phyloP scores from a whole-genome alignment of 2,888 invertebrate species.

The Toxonevra muliebris region DNA sequence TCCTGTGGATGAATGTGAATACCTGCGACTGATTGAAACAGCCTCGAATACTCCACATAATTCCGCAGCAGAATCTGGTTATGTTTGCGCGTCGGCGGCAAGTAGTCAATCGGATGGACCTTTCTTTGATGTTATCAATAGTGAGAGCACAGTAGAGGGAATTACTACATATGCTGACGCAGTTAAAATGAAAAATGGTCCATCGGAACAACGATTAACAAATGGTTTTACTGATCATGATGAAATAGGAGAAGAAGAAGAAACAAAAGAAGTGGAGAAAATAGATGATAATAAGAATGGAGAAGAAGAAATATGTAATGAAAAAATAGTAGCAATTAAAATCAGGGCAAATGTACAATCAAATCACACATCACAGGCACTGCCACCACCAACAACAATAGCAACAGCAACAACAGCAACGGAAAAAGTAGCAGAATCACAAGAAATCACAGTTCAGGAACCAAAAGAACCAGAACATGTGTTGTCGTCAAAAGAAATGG shows the following conservation, averaged over 20 bases:
- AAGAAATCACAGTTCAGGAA: neutral
- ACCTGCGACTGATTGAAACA: slow-evolving; percentile 66
- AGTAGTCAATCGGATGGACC: slow-evolving; percentile 67
- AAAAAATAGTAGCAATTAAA: neutral
- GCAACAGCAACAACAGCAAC: slow-evolving; percentile 14
- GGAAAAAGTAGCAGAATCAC: slow-evolving; percentile 16
- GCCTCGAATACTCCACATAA: slow-evolving; percentile 68
- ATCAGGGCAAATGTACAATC: neutral
- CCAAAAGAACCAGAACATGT: neutral
- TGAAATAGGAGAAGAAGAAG: slow-evolving; percentile 9
- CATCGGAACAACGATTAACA: slow-evolving; percentile 39
- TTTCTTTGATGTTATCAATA: slow-evolving; percentile 64
- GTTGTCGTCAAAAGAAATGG: slow-evolving; percentile 19
- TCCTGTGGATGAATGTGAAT: slow-evolving; percentile 73
- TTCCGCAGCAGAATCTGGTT: slow-evolving; percentile 66
- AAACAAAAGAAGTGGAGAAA: slow-evolving; percentile 36
- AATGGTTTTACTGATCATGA: slow-evolving; percentile 45
- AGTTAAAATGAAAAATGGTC: neutral
- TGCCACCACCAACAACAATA: neutral
- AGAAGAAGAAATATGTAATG: no score
- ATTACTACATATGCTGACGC: slow-evolving; percentile 4
- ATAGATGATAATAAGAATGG: slow-evolving; percentile 2
- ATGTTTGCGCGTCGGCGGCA: slow-evolving; percentile 67
- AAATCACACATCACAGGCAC: neutral
- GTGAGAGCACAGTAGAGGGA: slow-evolving; percentile 20